Base-by-base conservation (phyloP, 2,888 invertebrate genomes). In the Trissolcus brochymenae region DNA sequence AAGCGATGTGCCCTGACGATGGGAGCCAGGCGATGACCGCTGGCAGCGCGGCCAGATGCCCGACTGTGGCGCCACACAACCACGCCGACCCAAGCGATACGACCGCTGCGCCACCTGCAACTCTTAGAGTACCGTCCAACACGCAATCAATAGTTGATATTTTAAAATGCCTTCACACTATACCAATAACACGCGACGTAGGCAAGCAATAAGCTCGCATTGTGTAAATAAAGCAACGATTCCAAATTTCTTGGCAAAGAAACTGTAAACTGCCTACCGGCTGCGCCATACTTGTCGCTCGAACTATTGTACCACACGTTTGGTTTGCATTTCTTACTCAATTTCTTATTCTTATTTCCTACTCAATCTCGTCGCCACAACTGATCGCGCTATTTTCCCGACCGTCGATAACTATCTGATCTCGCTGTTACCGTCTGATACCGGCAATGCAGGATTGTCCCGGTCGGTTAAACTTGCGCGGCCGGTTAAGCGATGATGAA, bases 101-200 rank as follows among this genome's bases (percentile, higher is more conserved):
- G 82, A 80, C 83, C 82, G 82, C 84, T 85, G 81, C 82, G 84
- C 85, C 82, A 65, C 86, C 87, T 86, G 82, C 87, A 85, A 85
- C 84, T 85, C 84, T 76, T 88, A 87, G 88, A 88, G 88, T 89
- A 87, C 88, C 70, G 75, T 85, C 86, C 85, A 83, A 87, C 87
- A 88, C 86, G 87, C 87, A 88, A 87, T 87, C 87, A 86, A 87
- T 88, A 88, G 84, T 87, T 85, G 84, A 86, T 86, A 82, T 80
- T 81, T 81, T 80, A 81, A 19, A 68, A 51, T 51, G 21, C 59
- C 64, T 59, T 54, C 65, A 81, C 16, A 17, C 81, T 81, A 62
- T 79, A 78, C 79, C 80, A 76, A 76, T 62, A 77, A 81, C 9
- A 54, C 68, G 55, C 35, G 70, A 64, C 51, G 25, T 51, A 56